Conservation (phyloP, 2,888 invertebrate species). For the Heliconius hortense region DNA sequence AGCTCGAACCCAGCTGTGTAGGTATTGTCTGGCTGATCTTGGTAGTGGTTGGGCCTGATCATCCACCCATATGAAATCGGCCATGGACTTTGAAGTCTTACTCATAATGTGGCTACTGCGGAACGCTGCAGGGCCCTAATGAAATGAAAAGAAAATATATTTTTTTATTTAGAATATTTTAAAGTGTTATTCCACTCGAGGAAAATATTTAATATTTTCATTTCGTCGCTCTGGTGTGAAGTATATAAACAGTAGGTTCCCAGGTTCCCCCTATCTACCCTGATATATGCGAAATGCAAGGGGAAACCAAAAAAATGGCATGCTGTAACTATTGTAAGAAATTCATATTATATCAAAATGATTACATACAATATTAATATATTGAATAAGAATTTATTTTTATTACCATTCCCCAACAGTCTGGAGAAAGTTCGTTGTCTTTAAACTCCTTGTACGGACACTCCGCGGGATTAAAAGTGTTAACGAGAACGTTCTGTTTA, state of each 20-base stretch:
- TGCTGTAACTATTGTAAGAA: too few relatives aligned
- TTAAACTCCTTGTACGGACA: constrained; percentile 73
- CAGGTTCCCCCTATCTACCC: not conserved
- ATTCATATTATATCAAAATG: too few relatives aligned
- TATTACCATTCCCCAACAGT: constrained; percentile 70
- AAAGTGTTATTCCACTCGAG: not conserved
- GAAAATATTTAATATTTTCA: not conserved
- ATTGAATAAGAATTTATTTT: not conserved
- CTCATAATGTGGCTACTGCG: constrained; percentile 45
- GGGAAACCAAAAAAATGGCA: too few relatives aligned
- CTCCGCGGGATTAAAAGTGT: constrained; percentile 54
- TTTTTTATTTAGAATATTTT: not conserved
- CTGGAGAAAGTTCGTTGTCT: constrained; percentile 63
- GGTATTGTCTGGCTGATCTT: constrained; percentile 62
- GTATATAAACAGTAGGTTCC: not conserved
- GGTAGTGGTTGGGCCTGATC: constrained; percentile 72
- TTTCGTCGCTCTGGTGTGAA: not conserved
- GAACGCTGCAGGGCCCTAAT: constrained; percentile 60
- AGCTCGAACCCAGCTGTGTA: constrained; percentile 68
- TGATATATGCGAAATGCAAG: not conserved
- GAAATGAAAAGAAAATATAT: not conserved
- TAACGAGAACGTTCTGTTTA: constrained; percentile 32
- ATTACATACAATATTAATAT: not conserved
- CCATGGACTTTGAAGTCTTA: constrained; percentile 47
- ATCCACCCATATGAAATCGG: constrained; percentile 61